These are phyloP conservation scores for Enoplosus armatus DNA, from an alignment of 2,797 vertebrate species.

Conservation along the genomic window DNA sequence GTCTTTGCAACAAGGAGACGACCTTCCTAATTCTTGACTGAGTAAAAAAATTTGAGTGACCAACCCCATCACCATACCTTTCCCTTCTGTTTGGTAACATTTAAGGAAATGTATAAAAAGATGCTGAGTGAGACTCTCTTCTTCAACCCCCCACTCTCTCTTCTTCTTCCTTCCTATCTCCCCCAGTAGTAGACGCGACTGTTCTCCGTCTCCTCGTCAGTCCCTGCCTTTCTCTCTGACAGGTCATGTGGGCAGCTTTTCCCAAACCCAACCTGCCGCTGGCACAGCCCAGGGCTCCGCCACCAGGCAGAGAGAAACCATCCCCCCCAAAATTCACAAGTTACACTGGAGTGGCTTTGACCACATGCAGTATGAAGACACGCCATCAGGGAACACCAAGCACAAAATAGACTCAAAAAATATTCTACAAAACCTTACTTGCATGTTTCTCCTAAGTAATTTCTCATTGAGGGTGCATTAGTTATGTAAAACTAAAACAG, in stretches of 20 bases:
- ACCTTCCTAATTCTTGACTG: not conserved
- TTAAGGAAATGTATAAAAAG: constrained; percentile 41
- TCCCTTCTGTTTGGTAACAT: constrained; percentile 20
- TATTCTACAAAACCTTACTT: no score
- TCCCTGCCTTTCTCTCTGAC: constrained; percentile 52
- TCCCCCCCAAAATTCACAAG: constrained; percentile 50
- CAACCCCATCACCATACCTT: constrained; percentile 1
- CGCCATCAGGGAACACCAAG: constrained; percentile 21
- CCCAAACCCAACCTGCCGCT: constrained; percentile 62
- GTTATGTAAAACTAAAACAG: not conserved
- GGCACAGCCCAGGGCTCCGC: constrained; percentile 70
- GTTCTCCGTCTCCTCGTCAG: constrained; percentile 44
- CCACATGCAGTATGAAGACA: constrained; percentile 30
- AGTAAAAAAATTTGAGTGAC: not conserved
- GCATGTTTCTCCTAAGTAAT: not conserved
- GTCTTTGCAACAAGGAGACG: not conserved
- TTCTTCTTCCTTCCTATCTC: no score
- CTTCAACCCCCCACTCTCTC: constrained; percentile 11
- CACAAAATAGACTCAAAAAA: constrained; percentile 10
- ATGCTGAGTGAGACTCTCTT: constrained; percentile 52
- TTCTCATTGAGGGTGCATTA: not conserved
- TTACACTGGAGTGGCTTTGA: constrained; percentile 42
- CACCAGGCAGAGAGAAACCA: constrained; percentile 56
- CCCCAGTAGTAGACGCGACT: no score
- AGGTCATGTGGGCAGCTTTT: constrained; percentile 61